Evolutionary conservation across 2,113 vertebrate species (phyloP), one percentile per base, ranked within the genome.

Genomic region (Nerophis ophidion): DNA sequence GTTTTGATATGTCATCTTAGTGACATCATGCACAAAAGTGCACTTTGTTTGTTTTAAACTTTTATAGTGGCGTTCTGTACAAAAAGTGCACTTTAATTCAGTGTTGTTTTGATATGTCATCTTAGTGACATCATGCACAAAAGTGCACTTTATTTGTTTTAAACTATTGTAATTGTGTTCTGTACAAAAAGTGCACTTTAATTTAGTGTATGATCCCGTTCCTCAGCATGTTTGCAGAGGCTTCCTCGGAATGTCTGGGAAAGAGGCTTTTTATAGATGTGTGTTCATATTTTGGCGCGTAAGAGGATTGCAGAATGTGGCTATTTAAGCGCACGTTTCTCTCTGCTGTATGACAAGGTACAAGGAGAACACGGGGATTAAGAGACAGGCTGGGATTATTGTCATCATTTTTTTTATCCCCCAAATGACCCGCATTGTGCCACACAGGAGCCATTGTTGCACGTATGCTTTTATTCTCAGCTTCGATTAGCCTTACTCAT

Each of bases 161-260:
- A n/a, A n/a, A n/a, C n/a, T n/a, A n/a, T n/a, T n/a, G n/a, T n/a
- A n/a, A n/a, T n/a, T n/a, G n/a, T n/a, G n/a, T n/a, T n/a, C n/a
- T n/a, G n/a, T n/a, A n/a, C n/a, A n/a, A n/a, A n/a, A n/a, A n/a
- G n/a, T n/a, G n/a, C n/a, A n/a, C n/a, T n/a, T n/a, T n/a, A n/a
- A n/a, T n/a, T n/a, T n/a, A n/a, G n/a, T n/a, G n/a, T n/a, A n/a
- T n/a, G n/a, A 9, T 51, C 15, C n/a, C 14, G 59, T 65, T 66
- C 74, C 67, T 65, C 56, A 63, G 65, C 58, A 75, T 76, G 65
- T 83, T 75, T 83, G 74, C 76, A 50, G 60, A 53, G 55, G 61
- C 79, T 60, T 65, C 63, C 62, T 36, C 79, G 82, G 84, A 87
- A 86, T 87, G 84, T 81, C 81, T 87, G 81, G 80, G 78, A 81